Percentiles rank a stretch among this genome's conserved stretches.
These are phyloP conservation scores for Oreortyx pictus DNA, from an alignment of 2,797 vertebrate species.

Conservation along the genomic window DNA sequence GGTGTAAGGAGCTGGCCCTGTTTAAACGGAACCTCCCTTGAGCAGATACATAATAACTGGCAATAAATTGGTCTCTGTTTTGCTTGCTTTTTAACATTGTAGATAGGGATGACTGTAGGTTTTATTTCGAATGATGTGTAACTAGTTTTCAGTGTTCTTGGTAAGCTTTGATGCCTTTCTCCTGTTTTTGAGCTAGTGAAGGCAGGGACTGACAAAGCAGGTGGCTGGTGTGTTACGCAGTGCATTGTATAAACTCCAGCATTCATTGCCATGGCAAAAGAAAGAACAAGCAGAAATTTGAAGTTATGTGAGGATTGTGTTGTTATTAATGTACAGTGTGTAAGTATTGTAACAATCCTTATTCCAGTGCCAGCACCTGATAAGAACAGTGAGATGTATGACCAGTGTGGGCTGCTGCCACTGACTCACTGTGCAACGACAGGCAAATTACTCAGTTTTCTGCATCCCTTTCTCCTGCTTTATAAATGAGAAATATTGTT, in stretches of 20 bases:
- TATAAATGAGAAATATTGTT: constrained; percentile 62
- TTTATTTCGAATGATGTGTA: background rate
- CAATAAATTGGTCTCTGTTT: background rate
- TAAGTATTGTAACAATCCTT: constrained; percentile 32
- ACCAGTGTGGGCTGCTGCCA: constrained; percentile 72
- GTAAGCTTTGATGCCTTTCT: background rate
- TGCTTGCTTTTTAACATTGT: background rate
- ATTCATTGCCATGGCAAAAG: constrained; percentile 34
- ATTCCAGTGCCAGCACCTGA: constrained; percentile 57
- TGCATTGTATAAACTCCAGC: constrained; percentile 8
- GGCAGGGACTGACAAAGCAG: constrained; percentile 11
- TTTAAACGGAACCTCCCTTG: background rate
- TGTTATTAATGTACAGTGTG: constrained; percentile 44
- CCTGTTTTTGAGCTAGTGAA: background rate
- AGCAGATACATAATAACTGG: background rate
- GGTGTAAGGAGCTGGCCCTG: rapidly evolving
- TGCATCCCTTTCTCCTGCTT: constrained; percentile 55
- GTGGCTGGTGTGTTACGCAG: background rate
- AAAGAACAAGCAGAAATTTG: background rate
- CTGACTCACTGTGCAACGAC: constrained; percentile 71
- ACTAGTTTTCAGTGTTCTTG: background rate
- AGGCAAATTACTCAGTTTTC: constrained; percentile 71
- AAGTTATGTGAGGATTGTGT: constrained; percentile 19
- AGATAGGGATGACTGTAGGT: background rate
- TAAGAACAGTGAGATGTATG: constrained; percentile 69